phyloP scores from a whole-genome alignment of 2,888 invertebrate genomes.

The Phaonia tiefii region DNA sequence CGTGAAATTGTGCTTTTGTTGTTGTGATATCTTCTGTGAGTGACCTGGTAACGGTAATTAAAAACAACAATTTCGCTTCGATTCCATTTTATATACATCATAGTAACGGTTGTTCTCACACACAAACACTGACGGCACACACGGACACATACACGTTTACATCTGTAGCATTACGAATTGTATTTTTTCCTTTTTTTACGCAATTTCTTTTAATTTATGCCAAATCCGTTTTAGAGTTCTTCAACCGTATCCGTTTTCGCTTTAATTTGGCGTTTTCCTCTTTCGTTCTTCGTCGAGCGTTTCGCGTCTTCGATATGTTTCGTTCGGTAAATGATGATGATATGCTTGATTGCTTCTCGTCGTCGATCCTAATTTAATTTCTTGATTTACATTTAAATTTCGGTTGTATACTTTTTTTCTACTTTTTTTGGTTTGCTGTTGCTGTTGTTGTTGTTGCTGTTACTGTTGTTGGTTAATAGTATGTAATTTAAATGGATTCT shows the following conservation, averaged over 20 bases:
- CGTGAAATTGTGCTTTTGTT: conserved; percentile 23
- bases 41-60: conserved; percentile 62
- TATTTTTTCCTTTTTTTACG: conserved; percentile 46
- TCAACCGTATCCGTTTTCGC: conserved; percentile 56
- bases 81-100: conserved; percentile 48
- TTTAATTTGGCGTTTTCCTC: conserved; percentile 10
- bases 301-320: conserved; percentile 6
- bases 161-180: not conserved
- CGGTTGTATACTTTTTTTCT: not conserved
- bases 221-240: conserved; percentile 59
- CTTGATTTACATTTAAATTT: conserved; percentile 22
- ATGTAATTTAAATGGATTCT: conserved; percentile 22
- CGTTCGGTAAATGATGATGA: conserved; percentile 28
- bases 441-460: too few species aligned
- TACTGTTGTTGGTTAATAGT: conserved; percentile 18
- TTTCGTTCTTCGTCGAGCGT: not conserved
- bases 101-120: conserved; percentile 27
- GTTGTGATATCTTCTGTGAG: conserved; percentile 53
- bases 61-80: conserved; percentile 53
- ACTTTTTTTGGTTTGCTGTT: too few species aligned
- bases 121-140: not conserved
- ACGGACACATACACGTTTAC: not conserved
- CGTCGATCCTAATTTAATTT: conserved; percentile 7
- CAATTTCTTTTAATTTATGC: conserved; percentile 60
- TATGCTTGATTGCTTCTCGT: conserved; percentile 49